These are phyloP conservation scores for Bombus soroeensis DNA, from an alignment of 1,140 invertebrate genomes.

Conservation along the genomic window DNA sequence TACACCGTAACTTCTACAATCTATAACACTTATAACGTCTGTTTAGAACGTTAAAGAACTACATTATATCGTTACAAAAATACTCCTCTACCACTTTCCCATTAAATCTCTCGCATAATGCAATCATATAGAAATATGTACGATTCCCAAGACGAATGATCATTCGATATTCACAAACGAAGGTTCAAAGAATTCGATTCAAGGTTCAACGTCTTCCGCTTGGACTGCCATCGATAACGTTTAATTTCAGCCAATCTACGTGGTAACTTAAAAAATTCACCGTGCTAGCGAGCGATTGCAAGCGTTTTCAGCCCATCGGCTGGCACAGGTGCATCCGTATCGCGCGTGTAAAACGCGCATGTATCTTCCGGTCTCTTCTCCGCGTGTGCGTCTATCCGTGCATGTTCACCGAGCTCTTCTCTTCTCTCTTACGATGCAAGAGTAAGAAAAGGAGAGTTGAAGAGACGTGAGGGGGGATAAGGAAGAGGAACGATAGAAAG, in stretches of 20 bases:
- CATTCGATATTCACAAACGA: not conserved
- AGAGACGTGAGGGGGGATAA: not conserved
- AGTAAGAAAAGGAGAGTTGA: constrained; percentile 12
- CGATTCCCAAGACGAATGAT: not conserved
- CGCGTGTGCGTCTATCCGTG: constrained; percentile 23
- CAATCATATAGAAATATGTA: no score
- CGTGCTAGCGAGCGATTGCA: not conserved
- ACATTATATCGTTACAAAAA: no score
- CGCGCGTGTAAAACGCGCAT: constrained; percentile 6
- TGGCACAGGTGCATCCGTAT: constrained; percentile 5
- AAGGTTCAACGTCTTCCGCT: not conserved
- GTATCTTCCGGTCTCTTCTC: not conserved
- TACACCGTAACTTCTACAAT: no score
- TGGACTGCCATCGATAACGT: not conserved
- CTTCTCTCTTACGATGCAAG: not conserved
- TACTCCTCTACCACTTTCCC: no score
- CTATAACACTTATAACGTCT: no score
- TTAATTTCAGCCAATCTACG: not conserved
- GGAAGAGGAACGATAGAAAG: not conserved
- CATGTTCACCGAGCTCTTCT: not conserved
- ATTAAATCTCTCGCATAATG: no score
- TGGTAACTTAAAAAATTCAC: not conserved
- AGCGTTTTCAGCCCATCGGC: not conserved
- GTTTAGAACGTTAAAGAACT: no score
- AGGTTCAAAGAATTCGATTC: not conserved